Evolutionary conservation across 2,797 vertebrate genomes (phyloP).

Genomic region (Astyanax mexicanus): DNA sequence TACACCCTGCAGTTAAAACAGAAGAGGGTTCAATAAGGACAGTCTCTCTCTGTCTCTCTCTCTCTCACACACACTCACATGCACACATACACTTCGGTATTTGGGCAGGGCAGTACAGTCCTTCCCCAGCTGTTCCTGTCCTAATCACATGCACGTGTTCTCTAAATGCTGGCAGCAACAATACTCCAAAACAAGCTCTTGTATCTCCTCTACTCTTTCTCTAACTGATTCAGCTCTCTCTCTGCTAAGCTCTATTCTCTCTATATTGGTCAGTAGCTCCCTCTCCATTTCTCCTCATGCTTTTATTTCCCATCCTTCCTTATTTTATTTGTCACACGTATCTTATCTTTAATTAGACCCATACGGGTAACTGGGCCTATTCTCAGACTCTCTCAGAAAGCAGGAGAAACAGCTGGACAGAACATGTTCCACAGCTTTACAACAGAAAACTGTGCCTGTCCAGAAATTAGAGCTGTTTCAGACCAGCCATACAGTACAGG

Average conservation of each 20-base stretch:
- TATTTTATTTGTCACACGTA: neutral
- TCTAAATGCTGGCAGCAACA: constrained; percentile 16
- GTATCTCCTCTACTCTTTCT: neutral
- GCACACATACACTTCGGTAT: no score
- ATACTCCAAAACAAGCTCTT: constrained; percentile 4
- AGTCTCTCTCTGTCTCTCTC: no score
- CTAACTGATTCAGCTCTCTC: no score
- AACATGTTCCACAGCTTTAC: neutral
- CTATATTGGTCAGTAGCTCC: no score
- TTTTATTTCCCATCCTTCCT: neutral
- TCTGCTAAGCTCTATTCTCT: no score
- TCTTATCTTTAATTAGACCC: neutral
- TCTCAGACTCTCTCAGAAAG: no score
- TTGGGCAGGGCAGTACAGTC: constrained; percentile 12
- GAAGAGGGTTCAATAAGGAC: no score
- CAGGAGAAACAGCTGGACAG: neutral
- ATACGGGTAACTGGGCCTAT: neutral
- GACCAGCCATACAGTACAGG: no score
- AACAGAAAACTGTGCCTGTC: no score
- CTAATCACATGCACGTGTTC: constrained; percentile 36
- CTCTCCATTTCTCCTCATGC: neutral
- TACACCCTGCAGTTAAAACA: no score
- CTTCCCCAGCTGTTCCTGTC: constrained; percentile 44
- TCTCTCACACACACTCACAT: no score
- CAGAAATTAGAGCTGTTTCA: no score